These are phyloP conservation scores for Drosophila lini DNA, from an alignment of 1,140 invertebrate genomes.

Conservation along the genomic window DNA sequence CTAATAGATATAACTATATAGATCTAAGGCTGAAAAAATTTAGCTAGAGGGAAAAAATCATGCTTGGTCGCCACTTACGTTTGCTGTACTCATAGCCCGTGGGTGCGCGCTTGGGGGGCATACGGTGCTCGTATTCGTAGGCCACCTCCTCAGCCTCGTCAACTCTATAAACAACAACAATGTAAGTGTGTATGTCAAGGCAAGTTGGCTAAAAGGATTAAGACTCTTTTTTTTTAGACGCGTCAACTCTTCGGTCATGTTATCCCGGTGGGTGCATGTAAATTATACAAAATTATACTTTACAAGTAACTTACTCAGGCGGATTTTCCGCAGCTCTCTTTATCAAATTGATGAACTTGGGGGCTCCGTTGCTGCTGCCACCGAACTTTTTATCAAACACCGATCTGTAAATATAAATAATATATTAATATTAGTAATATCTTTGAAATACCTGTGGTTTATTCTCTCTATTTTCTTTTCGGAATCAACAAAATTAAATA, in stretches of 20 bases:
- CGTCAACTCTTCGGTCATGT: background rate
- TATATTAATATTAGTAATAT: too few relatives aligned
- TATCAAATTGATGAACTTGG: constrained; percentile 68
- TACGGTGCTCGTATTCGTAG: constrained; percentile 73
- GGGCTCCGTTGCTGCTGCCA: constrained; percentile 48
- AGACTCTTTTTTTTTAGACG: constrained; percentile 11
- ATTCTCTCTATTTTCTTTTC: too few relatives aligned
- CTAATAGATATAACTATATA: background rate
- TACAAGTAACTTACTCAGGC: constrained; percentile 81
- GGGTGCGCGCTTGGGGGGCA: constrained; percentile 59
- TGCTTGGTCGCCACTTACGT: constrained; percentile 60
- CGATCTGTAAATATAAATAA: constrained; percentile 33
- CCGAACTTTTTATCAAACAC: constrained; percentile 77
- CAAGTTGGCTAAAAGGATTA: constrained; percentile 3
- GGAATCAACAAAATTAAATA: too few relatives aligned
- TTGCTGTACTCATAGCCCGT: constrained; percentile 71
- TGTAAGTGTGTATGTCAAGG: background rate
- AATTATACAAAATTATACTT: constrained; percentile 75
- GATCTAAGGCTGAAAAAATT: constrained; percentile 4
- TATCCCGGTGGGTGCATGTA: constrained; percentile 23
- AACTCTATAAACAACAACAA: constrained; percentile 55
- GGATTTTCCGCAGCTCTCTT: constrained; percentile 76
- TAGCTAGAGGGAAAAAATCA: background rate
- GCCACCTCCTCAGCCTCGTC: constrained; percentile 69
- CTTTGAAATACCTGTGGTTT: too few relatives aligned